Evolutionary conservation across 2,888 invertebrate genomes (phyloP).

Genomic region (Caenorhabditis zanzibari): DNA sequence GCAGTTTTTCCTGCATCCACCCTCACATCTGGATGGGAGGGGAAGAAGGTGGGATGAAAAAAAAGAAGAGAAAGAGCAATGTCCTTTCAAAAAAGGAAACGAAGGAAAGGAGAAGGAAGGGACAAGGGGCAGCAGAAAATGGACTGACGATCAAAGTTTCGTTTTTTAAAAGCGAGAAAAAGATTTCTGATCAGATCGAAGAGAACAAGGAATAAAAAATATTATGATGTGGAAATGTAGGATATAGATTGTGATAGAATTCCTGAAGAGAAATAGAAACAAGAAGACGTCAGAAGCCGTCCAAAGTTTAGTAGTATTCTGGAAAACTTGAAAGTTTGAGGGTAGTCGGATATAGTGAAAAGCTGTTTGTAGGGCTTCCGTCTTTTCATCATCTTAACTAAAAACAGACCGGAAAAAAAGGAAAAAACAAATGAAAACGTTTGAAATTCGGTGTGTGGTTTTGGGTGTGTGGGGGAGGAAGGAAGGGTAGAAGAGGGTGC

Average conservation of each 20-base stretch:
- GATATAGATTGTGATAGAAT: no score
- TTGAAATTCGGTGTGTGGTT: conserved; percentile 48
- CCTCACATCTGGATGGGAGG: conserved; percentile 31
- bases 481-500: conserved; percentile 30
- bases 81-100: conserved; percentile 46
- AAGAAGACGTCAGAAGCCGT: background rate
- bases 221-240: background rate
- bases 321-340: background rate
- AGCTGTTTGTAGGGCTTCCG: conserved; percentile 20
- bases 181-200: conserved; percentile 35
- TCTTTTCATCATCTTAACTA: conserved; percentile 16
- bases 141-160: conserved; percentile 57
- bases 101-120: conserved; percentile 27
- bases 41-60: conserved; percentile 28
- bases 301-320: background rate
- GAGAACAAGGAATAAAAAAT: background rate
- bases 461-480: conserved; percentile 25
- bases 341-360: background rate
- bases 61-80: conserved; percentile 47
- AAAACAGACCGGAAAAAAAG: conserved; percentile 26
- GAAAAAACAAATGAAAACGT: conserved; percentile 37
- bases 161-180: conserved; percentile 19
- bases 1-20: conserved; percentile 40
- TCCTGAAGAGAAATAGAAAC: background rate
- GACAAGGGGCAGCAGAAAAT: conserved; percentile 1